Conservation (phyloP, 2,797 vertebrate species). For the Syngnathus rostellatus region DNA sequence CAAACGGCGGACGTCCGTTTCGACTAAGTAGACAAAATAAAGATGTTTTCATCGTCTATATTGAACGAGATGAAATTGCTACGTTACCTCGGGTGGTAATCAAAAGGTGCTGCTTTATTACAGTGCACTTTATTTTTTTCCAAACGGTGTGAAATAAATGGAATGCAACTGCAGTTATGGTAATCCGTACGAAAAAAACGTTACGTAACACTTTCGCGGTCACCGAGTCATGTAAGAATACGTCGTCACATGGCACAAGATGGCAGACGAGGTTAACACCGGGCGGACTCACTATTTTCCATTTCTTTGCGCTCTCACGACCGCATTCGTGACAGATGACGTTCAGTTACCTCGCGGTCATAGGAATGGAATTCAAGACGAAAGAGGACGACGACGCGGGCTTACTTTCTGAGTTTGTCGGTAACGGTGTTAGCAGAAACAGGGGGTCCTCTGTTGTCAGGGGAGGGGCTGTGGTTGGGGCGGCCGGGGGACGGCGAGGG, state of each 20-base stretch:
- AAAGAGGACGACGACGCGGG: no score
- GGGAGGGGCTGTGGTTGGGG: constrained; percentile 72
- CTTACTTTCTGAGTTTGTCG: constrained; percentile 95
- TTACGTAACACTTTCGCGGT: background rate
- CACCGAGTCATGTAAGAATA: background rate
- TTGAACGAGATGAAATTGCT: no score
- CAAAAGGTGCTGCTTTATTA: no score
- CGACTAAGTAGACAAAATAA: no score
- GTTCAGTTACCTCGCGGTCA: background rate
- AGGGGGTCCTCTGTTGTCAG: constrained; percentile 58
- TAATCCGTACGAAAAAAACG: no score
- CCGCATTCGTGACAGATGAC: background rate
- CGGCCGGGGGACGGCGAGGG: constrained; percentile 64
- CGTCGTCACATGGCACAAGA: background rate
- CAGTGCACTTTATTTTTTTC: no score
- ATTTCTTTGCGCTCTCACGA: background rate
- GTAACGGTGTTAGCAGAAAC: constrained; percentile 68
- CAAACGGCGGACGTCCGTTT: background rate
- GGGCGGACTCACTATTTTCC: background rate
- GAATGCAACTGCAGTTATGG: no score
- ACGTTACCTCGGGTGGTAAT: no score
- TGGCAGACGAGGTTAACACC: background rate
- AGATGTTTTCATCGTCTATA: no score
- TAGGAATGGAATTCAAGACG: background rate
- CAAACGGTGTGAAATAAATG: no score